Evolutionary conservation across 2,888 invertebrate species (phyloP).

Genomic region (Yponomeuta malinellus): DNA sequence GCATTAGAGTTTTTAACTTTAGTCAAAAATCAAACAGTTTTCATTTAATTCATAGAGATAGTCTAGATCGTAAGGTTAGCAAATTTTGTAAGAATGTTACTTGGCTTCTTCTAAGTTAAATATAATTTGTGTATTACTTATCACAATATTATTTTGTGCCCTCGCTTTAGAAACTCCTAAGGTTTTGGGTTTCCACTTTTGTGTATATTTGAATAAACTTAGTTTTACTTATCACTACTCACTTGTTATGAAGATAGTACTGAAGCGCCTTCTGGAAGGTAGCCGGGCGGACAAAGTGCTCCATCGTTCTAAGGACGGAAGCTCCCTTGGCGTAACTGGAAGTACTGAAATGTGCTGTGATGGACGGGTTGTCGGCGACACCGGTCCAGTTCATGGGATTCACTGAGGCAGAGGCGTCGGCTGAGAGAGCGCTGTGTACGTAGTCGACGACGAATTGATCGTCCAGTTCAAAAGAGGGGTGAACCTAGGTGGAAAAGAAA

Average conservation of each 20-base stretch:
- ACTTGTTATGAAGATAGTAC: conserved; percentile 75
- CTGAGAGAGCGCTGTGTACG: conserved; percentile 78
- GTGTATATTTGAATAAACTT: no score
- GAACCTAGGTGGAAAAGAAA: conserved; percentile 39
- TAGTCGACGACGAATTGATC: conserved; percentile 82
- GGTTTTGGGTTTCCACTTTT: not conserved
- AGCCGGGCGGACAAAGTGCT: conserved; percentile 73
- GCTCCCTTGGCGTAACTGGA: conserved; percentile 83
- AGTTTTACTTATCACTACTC: conserved; percentile 30
- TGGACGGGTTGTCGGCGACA: conserved; percentile 69
- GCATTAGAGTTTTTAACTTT: no score
- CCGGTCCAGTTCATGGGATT: conserved; percentile 68
- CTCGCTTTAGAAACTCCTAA: no score
- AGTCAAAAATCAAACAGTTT: no score
- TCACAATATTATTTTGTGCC: no score
- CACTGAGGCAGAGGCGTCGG: conserved; percentile 67
- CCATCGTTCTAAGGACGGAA: conserved; percentile 79
- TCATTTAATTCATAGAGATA: no score
- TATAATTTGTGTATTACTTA: no score
- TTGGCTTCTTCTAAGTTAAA: no score
- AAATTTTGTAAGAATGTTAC: no score
- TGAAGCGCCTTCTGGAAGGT: conserved; percentile 75
- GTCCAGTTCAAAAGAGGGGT: conserved; percentile 47
- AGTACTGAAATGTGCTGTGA: conserved; percentile 77
- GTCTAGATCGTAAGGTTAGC: no score